Evolutionary conservation across 2,113 vertebrate genomes (phyloP).

Genomic region (Pelecanoides urinatrix): DNA sequence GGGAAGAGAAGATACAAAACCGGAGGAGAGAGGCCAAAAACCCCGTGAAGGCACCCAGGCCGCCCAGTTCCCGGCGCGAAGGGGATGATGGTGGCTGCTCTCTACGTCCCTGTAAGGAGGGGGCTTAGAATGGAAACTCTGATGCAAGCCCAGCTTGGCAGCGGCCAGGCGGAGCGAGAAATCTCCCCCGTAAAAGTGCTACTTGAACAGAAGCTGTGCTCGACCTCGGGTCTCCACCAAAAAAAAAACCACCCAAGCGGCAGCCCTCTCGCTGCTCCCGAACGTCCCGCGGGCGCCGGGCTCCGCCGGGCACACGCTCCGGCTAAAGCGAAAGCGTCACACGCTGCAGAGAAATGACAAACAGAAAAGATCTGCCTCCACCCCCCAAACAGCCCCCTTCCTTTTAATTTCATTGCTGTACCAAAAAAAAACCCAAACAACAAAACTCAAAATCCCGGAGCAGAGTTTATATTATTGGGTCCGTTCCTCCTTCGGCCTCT

Average conservation of each 20-base stretch:
- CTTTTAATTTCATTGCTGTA: neutral
- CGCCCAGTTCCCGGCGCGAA: neutral
- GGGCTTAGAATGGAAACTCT: conserved; percentile 1
- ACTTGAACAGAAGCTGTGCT: conserved; percentile 26
- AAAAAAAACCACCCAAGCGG: neutral
- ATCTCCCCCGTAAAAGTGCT: neutral
- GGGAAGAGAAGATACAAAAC: neutral
- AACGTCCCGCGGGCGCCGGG: neutral
- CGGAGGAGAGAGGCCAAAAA: neutral
- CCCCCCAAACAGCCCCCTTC: neutral
- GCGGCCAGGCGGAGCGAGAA: neutral
- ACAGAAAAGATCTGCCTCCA: neutral
- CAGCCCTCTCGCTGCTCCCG: neutral
- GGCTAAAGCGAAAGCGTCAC: conserved; percentile 28
- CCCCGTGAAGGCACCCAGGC: neutral
- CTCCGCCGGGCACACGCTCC: neutral
- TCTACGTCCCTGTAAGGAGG: neutral
- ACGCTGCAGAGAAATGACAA: neutral
- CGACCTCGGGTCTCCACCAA: neutral
- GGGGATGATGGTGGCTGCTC: neutral
- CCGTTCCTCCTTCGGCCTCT: neutral
- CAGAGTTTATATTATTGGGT: neutral
- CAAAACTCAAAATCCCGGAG: neutral
- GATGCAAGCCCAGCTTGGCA: neutral
- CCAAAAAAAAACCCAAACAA: neutral